Conservation (phyloP, 2,113 vertebrate species). For the Pongo abelii region DNA sequence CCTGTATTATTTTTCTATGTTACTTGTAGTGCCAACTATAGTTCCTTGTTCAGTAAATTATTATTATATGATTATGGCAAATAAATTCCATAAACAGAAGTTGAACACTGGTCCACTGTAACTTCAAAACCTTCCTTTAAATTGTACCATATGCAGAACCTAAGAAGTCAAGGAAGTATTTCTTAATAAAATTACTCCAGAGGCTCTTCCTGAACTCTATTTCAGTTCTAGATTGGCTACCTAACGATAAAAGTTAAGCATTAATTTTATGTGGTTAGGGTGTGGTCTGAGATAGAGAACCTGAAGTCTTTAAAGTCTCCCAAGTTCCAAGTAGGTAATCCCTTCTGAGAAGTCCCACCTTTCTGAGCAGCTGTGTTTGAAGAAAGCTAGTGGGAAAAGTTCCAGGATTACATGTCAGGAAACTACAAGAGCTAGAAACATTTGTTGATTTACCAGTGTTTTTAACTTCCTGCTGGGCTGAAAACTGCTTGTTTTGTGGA, state of each 20-base stretch:
- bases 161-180: slow-evolving; percentile 48
- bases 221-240: not conserved
- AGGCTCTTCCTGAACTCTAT: slow-evolving; percentile 27
- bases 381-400: not conserved
- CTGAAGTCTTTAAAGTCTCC: not conserved
- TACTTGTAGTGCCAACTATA: not conserved
- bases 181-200: slow-evolving; percentile 46
- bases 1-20: slow-evolving; percentile 2
- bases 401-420: not conserved
- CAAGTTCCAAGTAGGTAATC: not conserved
- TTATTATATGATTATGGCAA: not conserved
- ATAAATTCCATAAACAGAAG: not conserved
- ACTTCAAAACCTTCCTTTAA: slow-evolving; percentile 3
- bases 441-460: not conserved
- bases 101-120: not conserved
- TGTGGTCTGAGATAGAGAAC: slow-evolving; percentile 36
- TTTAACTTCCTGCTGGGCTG: slow-evolving; percentile 34
- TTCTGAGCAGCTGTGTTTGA: not conserved
- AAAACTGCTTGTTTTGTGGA: not conserved
- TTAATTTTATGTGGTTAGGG: slow-evolving; percentile 13
- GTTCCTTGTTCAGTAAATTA: not conserved
- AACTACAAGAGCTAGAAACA: not conserved
- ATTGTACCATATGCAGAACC: not conserved
- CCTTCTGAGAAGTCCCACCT: not conserved
- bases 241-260: slow-evolving; percentile 54